Evolutionary conservation across 2,888 invertebrate genomes (phyloP).

Genomic region (Timema cristinae): DNA sequence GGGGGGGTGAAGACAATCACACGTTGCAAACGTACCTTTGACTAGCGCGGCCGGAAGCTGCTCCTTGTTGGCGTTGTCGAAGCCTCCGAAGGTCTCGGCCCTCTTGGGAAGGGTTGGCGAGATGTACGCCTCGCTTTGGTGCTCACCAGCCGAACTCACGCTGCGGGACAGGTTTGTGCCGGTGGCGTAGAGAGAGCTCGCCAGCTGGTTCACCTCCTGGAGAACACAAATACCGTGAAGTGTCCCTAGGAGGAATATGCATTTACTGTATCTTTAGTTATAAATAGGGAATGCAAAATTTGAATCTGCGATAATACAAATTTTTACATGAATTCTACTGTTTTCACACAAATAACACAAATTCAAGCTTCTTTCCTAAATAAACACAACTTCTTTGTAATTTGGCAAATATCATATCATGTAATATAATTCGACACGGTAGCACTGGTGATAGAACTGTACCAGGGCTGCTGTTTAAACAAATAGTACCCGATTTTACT

Average conservation of each 20-base stretch:
- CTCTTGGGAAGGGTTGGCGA: slow-evolving; percentile 85
- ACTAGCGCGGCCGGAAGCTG: slow-evolving; percentile 37
- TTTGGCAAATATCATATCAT: too few relatives aligned
- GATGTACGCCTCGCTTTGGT: slow-evolving; percentile 79
- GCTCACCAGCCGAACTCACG: slow-evolving; percentile 90
- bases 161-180: slow-evolving; percentile 82
- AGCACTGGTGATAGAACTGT: too few relatives aligned
- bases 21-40: neutral
- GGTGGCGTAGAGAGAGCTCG: slow-evolving; percentile 66
- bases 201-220: slow-evolving; percentile 71
- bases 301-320: too few relatives aligned
- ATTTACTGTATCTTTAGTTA: neutral
- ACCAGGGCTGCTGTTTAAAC: too few relatives aligned
- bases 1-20: too few relatives aligned
- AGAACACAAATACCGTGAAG: slow-evolving; percentile 37
- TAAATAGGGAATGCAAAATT: too few relatives aligned
- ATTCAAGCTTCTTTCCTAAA: too few relatives aligned
- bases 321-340: too few relatives aligned
- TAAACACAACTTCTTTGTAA: too few relatives aligned
- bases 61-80: slow-evolving; percentile 57
- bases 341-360: too few relatives aligned
- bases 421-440: too few relatives aligned
- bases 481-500: too few relatives aligned
- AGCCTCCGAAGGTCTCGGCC: slow-evolving; percentile 95
- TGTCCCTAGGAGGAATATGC: neutral